Base-by-base conservation (phyloP, 2,797 vertebrate species). In the Xerus rutilus region DNA sequence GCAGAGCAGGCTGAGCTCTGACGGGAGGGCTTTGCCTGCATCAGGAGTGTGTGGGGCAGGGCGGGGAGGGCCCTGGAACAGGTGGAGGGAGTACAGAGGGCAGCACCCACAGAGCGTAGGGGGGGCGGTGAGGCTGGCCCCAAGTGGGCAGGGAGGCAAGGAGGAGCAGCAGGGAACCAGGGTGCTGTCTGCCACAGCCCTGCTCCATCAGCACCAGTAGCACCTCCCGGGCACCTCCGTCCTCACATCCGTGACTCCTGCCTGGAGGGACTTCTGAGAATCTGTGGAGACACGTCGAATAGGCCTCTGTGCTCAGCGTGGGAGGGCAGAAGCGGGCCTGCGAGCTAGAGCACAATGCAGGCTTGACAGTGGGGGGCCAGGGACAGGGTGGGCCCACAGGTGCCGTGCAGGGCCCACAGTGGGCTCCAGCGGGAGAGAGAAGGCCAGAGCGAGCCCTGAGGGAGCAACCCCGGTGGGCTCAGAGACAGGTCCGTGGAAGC, bases 201-300 rank as follows among this genome's bases (percentile, higher is more conserved):
- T 1, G 10, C n/a, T 54, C 59, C 5, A 1, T n/a, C 35, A 6
- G 23, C 21, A 64, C 54, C 65, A 28, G 69, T 4, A 39, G 25
- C 17, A 23, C 21, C 28, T 21, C 49, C 49, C 25, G 62, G 3
- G 3, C 6, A 9, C 17, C 3, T 0, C 32, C 0, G 0, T 28
- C 64, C 10, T 64, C 65, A 2, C 1, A 1, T 13, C 25, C 30
- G 30, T 15, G 30, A 7, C 13, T 15, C 65, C 32, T 13, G 64
- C 64, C 5, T 0, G 2, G 20, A 1, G 13, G n/a, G 35, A 5
- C 17, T 43, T 62, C 23, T 25, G 7, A 30, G 14, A 25, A 10
- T 25, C 47, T 3, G 11, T 2, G 30, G n/a, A 35, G 20, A 30
- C 5, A 14, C 2, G 17, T 20, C 12, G 91, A 15, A 43, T 13